These are phyloP conservation scores for Synergus gifuensis DNA, from an alignment of 2,888 invertebrate species.

Conservation along the genomic window DNA sequence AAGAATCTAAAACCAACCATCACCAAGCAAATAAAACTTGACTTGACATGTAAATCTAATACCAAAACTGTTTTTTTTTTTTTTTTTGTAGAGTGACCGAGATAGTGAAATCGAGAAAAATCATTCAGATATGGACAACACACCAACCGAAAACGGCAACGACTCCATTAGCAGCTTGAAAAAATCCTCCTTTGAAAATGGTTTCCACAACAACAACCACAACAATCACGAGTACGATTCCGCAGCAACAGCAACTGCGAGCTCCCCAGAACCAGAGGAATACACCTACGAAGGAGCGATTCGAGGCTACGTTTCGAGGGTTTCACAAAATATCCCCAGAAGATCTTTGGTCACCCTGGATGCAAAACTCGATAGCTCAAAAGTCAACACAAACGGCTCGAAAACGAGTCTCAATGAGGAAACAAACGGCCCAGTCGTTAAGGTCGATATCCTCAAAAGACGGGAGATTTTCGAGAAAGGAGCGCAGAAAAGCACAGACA, in stretches of 20 bases:
- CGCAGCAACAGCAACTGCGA: constrained; percentile 83
- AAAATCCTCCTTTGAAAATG: constrained; percentile 68
- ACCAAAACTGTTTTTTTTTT: neutral
- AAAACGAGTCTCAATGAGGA: constrained; percentile 78
- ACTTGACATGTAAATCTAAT: neutral
- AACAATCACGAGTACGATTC: constrained; percentile 82
- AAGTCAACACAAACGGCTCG: constrained; percentile 72
- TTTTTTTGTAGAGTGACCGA: constrained; percentile 72
- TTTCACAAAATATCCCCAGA: constrained; percentile 76
- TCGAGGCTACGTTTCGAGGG: constrained; percentile 90
- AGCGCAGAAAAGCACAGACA: constrained; percentile 68
- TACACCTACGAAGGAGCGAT: constrained; percentile 94
- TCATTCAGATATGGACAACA: constrained; percentile 73
- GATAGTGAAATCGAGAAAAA: constrained; percentile 76
- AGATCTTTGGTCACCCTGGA: constrained; percentile 70
- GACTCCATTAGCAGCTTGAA: constrained; percentile 59
- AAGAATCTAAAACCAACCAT: neutral
- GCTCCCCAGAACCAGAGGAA: constrained; percentile 86
- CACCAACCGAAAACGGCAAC: constrained; percentile 60
- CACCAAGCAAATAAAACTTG: neutral
- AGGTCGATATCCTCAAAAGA: constrained; percentile 89
- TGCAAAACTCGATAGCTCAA: constrained; percentile 60
- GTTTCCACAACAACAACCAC: constrained; percentile 71
- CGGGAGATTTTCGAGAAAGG: constrained; percentile 90
- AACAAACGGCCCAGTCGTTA: constrained; percentile 82